Conservation (phyloP, 1,140 invertebrate genomes). For the Gonatopus flavifemur region DNA sequence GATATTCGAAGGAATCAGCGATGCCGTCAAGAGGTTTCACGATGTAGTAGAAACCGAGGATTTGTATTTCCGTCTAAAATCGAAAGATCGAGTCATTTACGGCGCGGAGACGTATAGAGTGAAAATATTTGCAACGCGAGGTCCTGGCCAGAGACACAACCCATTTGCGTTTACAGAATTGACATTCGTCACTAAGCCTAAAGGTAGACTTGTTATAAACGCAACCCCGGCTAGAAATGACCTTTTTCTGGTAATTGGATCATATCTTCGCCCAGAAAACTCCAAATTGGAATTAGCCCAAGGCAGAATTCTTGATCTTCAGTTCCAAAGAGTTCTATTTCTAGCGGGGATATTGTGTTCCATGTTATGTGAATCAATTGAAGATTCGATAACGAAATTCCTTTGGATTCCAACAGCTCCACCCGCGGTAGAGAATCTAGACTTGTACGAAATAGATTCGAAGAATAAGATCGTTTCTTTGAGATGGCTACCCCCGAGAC, state of each 20-base stretch:
- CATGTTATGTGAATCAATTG: too few species aligned
- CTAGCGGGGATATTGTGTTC: too few species aligned
- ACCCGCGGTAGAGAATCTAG: conserved; percentile 17
- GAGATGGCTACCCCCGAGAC: conserved; percentile 23
- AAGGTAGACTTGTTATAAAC: conserved; percentile 9
- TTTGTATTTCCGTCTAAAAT: neutral
- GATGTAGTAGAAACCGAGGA: neutral
- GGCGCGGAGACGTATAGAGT: conserved; percentile 21
- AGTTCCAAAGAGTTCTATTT: too few species aligned
- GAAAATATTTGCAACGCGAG: conserved; percentile 15
- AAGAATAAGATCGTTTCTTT: neutral
- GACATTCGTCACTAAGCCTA: conserved; percentile 14
- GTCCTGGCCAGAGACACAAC: conserved; percentile 2
- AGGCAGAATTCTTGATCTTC: too few species aligned
- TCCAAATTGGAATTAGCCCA: too few species aligned
- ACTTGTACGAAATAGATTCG: conserved; percentile 18
- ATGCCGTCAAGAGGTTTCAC: conserved; percentile 1
- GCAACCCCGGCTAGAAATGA: too few species aligned
- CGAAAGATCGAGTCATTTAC: neutral
- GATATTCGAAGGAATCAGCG: conserved; percentile 14
- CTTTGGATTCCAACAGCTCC: conserved; percentile 19
- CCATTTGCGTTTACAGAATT: neutral
- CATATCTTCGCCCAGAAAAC: too few species aligned
- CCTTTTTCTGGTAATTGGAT: too few species aligned
- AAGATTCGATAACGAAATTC: neutral